These are phyloP conservation scores for Sebastes elongatus DNA, from an alignment of 2,797 vertebrate genomes.

Conservation along the genomic window DNA sequence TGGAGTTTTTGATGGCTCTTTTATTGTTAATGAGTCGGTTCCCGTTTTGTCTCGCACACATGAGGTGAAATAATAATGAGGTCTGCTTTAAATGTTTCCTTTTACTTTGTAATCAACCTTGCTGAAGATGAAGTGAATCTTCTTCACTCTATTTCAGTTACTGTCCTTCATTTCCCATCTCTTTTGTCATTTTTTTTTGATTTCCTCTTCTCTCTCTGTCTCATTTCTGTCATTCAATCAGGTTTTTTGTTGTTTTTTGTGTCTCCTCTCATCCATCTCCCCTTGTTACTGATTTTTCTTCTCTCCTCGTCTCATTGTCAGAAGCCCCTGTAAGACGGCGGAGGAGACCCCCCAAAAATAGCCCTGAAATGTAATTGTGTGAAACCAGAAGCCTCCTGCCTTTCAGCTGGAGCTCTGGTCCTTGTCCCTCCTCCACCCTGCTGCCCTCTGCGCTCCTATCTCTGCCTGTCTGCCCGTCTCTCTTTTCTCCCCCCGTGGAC, in stretches of 20 bases:
- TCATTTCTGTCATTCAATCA: neutral
- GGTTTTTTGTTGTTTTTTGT: neutral
- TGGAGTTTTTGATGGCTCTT: neutral
- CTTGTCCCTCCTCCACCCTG: neutral
- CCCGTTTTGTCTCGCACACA: too few species aligned
- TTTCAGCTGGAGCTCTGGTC: neutral
- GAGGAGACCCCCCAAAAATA: conserved; percentile 37
- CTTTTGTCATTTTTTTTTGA: neutral
- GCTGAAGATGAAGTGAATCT: neutral
- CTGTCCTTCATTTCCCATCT: neutral
- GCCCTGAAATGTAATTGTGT: conserved; percentile 51
- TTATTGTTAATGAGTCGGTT: too few species aligned
- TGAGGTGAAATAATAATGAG: too few species aligned
- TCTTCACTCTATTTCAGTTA: neutral
- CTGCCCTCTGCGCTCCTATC: conserved; percentile 4
- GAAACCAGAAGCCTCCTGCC: conserved; percentile 39
- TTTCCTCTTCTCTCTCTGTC: neutral
- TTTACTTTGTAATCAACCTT: neutral
- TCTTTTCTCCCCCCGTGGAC: neutral
- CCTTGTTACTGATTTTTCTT: neutral
- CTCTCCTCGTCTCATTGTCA: conserved; percentile 1
- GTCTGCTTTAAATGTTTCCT: neutral
- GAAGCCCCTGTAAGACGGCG: neutral
- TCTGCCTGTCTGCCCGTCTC: neutral
- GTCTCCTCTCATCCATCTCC: neutral